Evolutionary conservation across 2,888 invertebrate genomes (phyloP).

Genomic region (Clunio marinus): DNA sequence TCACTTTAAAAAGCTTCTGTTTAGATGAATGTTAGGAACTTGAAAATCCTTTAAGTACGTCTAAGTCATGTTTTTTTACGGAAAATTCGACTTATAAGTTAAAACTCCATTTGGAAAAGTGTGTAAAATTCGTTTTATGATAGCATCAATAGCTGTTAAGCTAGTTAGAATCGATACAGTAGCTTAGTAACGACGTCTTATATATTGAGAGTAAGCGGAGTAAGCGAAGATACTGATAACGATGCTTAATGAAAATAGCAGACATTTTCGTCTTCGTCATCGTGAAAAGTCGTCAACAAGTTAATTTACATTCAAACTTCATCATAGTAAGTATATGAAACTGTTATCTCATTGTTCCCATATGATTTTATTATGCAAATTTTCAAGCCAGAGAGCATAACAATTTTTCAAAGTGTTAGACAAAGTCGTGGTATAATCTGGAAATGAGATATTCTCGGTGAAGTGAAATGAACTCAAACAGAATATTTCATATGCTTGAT

Average conservation of each 20-base stretch:
- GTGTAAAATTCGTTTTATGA: not conserved
- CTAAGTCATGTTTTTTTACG: too few relatives aligned
- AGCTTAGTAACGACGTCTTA: not conserved
- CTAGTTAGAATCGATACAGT: not conserved
- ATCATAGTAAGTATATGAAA: not conserved
- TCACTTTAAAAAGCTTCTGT: too few relatives aligned
- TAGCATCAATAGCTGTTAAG: not conserved
- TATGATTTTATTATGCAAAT: conserved; percentile 30
- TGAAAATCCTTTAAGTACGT: too few relatives aligned
- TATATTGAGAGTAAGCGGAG: too few relatives aligned
- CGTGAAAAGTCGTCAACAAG: conserved; percentile 28
- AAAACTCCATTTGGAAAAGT: too few relatives aligned
- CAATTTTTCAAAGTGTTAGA: too few relatives aligned
- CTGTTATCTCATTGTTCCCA: conserved; percentile 19
- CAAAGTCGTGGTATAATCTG: not conserved
- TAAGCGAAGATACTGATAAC: not conserved
- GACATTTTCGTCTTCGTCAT: not conserved
- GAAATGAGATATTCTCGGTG: not conserved
- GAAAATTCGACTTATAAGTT: too few relatives aligned
- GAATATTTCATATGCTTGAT: not conserved
- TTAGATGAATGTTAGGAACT: too few relatives aligned
- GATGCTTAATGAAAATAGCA: not conserved
- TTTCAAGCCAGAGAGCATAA: not conserved
- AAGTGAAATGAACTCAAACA: too few relatives aligned
- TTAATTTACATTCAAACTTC: conserved; percentile 27